Evolutionary conservation across 2,888 invertebrate species (phyloP).

Genomic region (Patella depressa): DNA sequence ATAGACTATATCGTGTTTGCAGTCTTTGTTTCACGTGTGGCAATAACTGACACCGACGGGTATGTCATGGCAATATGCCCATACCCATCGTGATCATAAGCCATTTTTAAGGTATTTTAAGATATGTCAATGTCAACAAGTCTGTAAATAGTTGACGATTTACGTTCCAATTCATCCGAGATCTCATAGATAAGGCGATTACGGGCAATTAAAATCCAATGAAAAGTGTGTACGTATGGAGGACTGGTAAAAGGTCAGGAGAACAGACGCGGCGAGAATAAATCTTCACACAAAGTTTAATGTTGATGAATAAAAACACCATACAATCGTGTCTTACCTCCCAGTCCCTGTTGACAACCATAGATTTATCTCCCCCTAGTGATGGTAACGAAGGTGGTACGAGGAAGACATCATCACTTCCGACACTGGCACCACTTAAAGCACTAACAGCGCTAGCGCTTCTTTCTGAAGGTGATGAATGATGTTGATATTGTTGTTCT

Average conservation of each 20-base stretch:
- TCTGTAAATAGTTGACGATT: too few species aligned
- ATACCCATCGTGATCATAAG: too few species aligned
- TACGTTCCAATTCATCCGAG: too few species aligned
- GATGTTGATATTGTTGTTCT: constrained; percentile 42
- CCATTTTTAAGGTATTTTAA: too few species aligned
- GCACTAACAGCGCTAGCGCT: constrained; percentile 53
- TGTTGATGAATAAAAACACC: not conserved
- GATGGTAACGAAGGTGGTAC: constrained; percentile 29
- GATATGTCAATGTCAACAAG: too few species aligned
- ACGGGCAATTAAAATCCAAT: too few species aligned
- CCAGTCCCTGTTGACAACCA: constrained; percentile 55
- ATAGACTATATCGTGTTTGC: too few species aligned
- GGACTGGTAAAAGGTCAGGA: not conserved
- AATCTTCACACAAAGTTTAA: not conserved
- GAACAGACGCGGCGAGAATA: not conserved
- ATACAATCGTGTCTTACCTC: constrained; percentile 46
- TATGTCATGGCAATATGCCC: too few species aligned
- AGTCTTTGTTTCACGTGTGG: too few species aligned
- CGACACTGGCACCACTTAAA: constrained; percentile 57
- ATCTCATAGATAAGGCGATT: too few species aligned
- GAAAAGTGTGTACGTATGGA: too few species aligned
- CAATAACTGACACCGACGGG: too few species aligned
- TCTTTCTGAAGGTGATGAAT: constrained; percentile 33
- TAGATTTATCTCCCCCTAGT: constrained; percentile 35
- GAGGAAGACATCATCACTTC: constrained; percentile 68